These are phyloP conservation scores for Yponomeuta cagnagella DNA, from an alignment of 2,888 invertebrate species.

Conservation along the genomic window DNA sequence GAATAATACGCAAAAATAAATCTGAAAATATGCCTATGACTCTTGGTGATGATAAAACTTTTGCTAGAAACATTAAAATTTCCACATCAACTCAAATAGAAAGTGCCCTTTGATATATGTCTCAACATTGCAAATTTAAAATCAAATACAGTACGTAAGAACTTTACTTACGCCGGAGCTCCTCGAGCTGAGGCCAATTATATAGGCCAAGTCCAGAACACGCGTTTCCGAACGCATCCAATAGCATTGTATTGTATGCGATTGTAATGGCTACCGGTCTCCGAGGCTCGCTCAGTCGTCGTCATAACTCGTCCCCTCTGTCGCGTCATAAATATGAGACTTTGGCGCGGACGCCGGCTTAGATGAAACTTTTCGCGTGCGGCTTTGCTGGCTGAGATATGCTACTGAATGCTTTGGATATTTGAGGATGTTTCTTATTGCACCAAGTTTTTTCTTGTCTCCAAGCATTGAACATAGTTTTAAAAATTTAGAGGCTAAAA, in stretches of 20 bases:
- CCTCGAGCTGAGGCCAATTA: not conserved
- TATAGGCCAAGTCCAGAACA: not conserved
- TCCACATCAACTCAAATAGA: no score
- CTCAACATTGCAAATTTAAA: no score
- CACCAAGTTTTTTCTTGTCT: not conserved
- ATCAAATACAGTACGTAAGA: no score
- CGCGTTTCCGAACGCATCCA: not conserved
- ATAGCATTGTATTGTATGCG: slow-evolving; percentile 40
- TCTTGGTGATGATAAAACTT: no score
- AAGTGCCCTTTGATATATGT: no score
- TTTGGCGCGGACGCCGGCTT: slow-evolving; percentile 26
- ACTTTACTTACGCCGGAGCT: not conserved
- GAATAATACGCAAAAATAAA: no score
- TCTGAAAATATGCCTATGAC: no score
- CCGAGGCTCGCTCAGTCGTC: slow-evolving; percentile 23
- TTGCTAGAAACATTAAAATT: no score
- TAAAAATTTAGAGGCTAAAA: no score
- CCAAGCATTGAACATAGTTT: no score
- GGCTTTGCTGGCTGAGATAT: slow-evolving; percentile 3
- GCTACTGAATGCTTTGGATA: not conserved
- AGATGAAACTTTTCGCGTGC: slow-evolving; percentile 18
- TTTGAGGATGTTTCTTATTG: not conserved
- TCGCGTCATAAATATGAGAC: slow-evolving; percentile 37
- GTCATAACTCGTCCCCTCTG: slow-evolving; percentile 37
- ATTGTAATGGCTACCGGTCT: slow-evolving; percentile 36